phyloP scores from a whole-genome alignment of 2,113 vertebrate species.

The Mixornis gularis region DNA sequence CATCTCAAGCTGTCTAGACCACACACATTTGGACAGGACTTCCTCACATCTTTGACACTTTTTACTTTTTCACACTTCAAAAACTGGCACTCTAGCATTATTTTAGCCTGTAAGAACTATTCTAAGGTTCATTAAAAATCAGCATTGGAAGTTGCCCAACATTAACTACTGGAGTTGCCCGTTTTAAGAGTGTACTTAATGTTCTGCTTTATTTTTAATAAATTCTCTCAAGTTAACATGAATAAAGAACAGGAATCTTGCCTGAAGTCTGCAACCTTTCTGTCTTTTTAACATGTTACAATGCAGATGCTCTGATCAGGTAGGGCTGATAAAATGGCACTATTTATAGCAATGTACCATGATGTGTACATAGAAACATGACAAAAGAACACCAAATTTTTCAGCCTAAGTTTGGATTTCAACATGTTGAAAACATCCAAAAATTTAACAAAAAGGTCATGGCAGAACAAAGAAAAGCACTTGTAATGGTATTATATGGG shows the following conservation, averaged over 20 bases:
- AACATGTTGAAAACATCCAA: background rate
- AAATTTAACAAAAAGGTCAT: background rate
- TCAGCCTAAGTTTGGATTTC: background rate
- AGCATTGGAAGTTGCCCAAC: background rate
- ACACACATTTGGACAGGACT: background rate
- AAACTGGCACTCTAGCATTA: background rate
- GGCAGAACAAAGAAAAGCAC: background rate
- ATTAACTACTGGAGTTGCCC: background rate
- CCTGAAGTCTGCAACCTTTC: background rate
- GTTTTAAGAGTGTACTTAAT: background rate
- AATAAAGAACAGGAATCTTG: background rate
- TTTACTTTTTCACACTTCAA: background rate
- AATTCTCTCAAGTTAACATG: background rate
- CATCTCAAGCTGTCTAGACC: background rate
- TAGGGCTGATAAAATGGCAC: background rate
- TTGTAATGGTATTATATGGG: background rate
- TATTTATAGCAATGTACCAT: accelerated
- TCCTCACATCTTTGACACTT: background rate
- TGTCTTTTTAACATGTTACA: background rate
- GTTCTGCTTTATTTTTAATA: background rate
- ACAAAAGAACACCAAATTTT: background rate
- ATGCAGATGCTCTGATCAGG: background rate
- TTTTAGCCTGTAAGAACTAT: background rate
- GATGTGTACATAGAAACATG: background rate
- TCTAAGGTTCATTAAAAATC: background rate